phyloP scores from a whole-genome alignment of 2,797 vertebrate genomes.

The Phataginus tetradactyla region DNA sequence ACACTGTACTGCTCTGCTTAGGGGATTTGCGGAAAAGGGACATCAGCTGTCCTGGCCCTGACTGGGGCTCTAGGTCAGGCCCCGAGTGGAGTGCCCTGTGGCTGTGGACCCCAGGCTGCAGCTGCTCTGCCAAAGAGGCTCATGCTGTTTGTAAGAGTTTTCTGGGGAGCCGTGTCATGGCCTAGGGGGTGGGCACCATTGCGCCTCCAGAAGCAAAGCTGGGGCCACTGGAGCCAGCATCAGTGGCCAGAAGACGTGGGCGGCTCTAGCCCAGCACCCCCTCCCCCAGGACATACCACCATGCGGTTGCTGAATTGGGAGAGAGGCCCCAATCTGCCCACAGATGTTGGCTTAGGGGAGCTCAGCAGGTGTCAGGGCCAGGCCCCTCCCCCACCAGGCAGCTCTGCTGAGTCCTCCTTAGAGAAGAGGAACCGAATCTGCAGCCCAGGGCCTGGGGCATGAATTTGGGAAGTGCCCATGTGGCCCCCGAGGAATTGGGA shows the following conservation, averaged over 20 bases:
- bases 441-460: not conserved
- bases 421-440: constrained; percentile 1
- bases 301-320: not conserved
- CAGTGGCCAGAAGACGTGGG: rapidly evolving
- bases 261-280: not conserved
- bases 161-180: not conserved
- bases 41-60: not conserved
- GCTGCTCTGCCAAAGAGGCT: not conserved
- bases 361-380: not conserved
- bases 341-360: too few species aligned
- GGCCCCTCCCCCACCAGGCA: not conserved
- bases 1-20: not conserved
- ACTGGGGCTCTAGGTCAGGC: too few species aligned
- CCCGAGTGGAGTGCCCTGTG: not conserved
- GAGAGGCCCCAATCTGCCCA: not conserved
- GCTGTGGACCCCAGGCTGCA: too few species aligned
- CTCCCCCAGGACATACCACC: not conserved
- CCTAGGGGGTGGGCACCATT: not conserved
- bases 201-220: not conserved
- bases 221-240: not conserved
- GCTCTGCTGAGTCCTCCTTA: not conserved
- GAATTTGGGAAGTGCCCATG: not conserved
- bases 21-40: too few species aligned
- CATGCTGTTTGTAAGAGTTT: not conserved
- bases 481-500: rapidly evolving